A percentile compares a stretch with the other conserved stretches of the same genome.
phyloP scores from a whole-genome alignment of 2,797 vertebrate species.

The Varecia variegata region DNA sequence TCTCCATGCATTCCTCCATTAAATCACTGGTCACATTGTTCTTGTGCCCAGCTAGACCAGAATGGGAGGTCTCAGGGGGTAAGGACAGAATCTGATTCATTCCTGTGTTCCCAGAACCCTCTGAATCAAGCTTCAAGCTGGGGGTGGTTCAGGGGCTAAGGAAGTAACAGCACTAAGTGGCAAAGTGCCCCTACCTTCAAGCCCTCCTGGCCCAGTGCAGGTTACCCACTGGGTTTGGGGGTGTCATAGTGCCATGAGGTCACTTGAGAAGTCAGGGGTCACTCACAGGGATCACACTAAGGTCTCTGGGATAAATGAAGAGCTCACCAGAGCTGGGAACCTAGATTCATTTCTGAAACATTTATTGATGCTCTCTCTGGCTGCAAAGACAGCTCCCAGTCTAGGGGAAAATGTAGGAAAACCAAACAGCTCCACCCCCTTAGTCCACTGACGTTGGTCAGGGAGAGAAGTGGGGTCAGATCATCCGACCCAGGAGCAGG shows the following conservation, averaged over 20 bases:
- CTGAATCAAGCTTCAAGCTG: neutral
- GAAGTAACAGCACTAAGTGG: neutral
- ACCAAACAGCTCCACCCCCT: neutral
- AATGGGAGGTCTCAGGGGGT: no score
- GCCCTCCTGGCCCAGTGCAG: neutral
- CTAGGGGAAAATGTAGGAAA: neutral
- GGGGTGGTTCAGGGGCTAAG: neutral
- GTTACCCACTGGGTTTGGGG: neutral
- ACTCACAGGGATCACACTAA: neutral
- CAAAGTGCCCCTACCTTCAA: neutral
- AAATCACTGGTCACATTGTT: neutral
- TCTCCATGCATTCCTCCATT: neutral
- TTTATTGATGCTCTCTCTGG: neutral
- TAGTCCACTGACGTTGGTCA: neutral
- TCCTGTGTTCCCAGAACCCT: neutral
- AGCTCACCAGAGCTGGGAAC: neutral
- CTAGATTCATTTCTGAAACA: neutral
- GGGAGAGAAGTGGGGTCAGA: neutral
- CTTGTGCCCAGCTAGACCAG: neutral
- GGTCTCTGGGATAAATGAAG: neutral
- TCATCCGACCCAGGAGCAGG: neutral
- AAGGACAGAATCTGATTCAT: neutral
- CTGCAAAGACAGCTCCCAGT: neutral
- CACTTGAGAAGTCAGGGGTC: neutral
- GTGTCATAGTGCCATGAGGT: neutral